Base-by-base conservation (phyloP, 2,113 vertebrate genomes). In the Grallaria varia region DNA sequence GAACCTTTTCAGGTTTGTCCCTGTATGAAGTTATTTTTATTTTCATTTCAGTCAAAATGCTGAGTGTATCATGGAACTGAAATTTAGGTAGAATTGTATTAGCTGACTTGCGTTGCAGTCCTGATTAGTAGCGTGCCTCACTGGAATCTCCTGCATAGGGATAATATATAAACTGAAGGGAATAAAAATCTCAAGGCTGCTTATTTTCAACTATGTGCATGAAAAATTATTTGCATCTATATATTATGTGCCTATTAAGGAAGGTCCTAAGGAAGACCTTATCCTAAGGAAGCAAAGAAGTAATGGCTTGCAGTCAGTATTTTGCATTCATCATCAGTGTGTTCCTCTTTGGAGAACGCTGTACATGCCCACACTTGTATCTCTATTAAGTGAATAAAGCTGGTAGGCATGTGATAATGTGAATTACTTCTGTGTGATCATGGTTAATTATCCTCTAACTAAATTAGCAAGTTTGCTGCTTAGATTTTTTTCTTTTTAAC, bases 321-420 rank as follows among this genome's bases (percentile, higher is more conserved):
- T 24, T 73, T 78, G 76, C 68, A 87, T 81, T 69, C 68, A 49
- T 72, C 0, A 3, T 92, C 87, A 93, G 91, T 33, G 2, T 40
- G 82, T 90, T 97, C 40, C 39, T 90, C 67, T 80, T 73, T 16
- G 75, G 92, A 88, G 76, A 94, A 67, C 0, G 4, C 82, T 84
- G 45, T 88, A 55, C 85, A 14, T 93, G 93, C 85, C 93, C 77
- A 59, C 85, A 78, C 92, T 80, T 4, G 60, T 94, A 59, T 93
- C 80, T 76, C 52, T 90, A 27, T 66, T 81, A 67, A 63, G 53
- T 79, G 84, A 92, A 89, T 91, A 79, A 84, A 88, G 42, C 90
- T 97, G 72, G 87, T 86, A 84, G 92, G 88, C 89, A 90, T 92
- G 79, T 64, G 93, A 93, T 96, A 93, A 94, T 92, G 68, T 59